These are phyloP conservation scores for Muntiacus muntjak DNA, from an alignment of 2,113 vertebrate species.

Conservation along the genomic window DNA sequence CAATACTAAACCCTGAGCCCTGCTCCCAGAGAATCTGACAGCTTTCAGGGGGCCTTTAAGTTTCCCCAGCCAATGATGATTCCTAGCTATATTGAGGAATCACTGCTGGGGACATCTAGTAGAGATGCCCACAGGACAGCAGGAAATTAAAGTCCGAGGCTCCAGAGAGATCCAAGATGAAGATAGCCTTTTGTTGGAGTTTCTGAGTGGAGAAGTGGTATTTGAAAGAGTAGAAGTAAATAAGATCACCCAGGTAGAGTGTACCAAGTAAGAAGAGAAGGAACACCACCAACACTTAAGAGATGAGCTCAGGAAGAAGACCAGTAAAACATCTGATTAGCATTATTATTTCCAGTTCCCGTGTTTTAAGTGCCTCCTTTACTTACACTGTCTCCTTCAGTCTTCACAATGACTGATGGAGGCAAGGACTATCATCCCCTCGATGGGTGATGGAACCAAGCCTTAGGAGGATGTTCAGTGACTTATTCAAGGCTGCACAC, in stretches of 20 bases:
- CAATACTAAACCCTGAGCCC: not conserved
- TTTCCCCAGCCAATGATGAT: not conserved
- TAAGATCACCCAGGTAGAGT: not conserved
- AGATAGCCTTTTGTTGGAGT: not conserved
- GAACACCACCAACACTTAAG: not conserved
- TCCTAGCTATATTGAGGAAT: not conserved
- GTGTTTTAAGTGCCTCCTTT: not conserved
- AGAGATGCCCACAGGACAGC: not conserved
- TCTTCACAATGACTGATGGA: not conserved
- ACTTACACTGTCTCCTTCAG: not conserved
- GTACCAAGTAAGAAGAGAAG: not conserved
- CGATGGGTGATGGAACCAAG: not conserved
- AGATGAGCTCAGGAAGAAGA: not conserved
- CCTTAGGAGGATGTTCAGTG: not conserved
- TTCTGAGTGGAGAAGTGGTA: not conserved
- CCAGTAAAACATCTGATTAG: not conserved
- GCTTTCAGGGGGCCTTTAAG: not conserved
- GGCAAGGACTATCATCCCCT: not conserved
- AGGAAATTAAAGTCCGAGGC: slow-evolving; percentile 6
- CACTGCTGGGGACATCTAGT: not conserved
- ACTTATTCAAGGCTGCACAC: not conserved
- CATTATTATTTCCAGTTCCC: not conserved
- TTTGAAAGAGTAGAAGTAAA: not conserved
- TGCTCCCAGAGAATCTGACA: not conserved
- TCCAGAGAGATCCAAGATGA: not conserved